These are phyloP conservation scores for Monoplex corrugatus DNA, from an alignment of 2,888 invertebrate species.

Conservation along the genomic window DNA sequence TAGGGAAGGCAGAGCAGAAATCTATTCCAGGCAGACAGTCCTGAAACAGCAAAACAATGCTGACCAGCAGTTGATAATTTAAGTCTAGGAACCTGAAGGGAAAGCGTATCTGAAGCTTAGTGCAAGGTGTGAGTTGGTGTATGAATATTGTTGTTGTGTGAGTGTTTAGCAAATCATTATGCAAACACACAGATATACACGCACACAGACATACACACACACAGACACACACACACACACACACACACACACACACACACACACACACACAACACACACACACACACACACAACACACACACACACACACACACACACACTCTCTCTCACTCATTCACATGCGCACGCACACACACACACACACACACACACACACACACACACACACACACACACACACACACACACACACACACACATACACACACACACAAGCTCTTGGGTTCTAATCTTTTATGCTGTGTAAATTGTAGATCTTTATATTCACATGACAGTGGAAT, in stretches of 20 bases:
- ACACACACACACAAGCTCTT: not conserved
- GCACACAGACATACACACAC: not conserved
- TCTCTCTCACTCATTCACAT: conserved; percentile 17
- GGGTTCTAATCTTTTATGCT: too few relatives aligned
- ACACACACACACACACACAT: not conserved
- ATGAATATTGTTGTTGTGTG: not conserved
- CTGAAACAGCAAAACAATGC: too few relatives aligned
- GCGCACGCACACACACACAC: conserved; percentile 33
- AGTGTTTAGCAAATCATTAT: not conserved
- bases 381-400: not conserved
- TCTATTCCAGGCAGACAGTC: too few relatives aligned
- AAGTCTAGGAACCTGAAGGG: too few relatives aligned
- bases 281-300: not conserved
- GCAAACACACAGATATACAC: not conserved
- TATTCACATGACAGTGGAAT: too few relatives aligned
- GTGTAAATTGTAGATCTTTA: too few relatives aligned
- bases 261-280: too few relatives aligned
- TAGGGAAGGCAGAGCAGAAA: too few relatives aligned
- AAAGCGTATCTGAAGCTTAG: too few relatives aligned
- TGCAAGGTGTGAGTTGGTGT: too few relatives aligned
- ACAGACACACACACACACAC: not conserved
- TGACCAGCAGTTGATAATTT: too few relatives aligned
- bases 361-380: conserved; percentile 27
- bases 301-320: conserved; percentile 65
- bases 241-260: not conserved